Conservation (phyloP, 2,888 invertebrate genomes). For the Callinectes sapidus region DNA sequence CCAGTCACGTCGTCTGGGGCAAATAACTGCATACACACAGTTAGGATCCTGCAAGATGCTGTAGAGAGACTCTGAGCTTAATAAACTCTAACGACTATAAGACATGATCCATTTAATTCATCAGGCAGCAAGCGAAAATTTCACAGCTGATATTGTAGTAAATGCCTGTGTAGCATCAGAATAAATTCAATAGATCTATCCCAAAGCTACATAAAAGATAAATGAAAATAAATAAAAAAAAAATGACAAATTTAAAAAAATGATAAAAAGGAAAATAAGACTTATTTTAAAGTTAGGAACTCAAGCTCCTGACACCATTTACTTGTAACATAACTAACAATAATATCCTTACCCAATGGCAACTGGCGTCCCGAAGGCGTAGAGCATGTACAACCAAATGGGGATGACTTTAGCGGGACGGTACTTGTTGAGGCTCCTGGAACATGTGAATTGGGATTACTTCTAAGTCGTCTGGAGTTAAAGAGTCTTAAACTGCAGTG, state of each 20-base stretch:
- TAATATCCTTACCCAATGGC: neutral
- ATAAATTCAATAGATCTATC: neutral
- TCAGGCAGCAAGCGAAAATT: neutral
- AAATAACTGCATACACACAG: constrained; percentile 36
- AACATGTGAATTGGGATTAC: neutral
- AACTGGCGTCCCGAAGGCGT: constrained; percentile 46
- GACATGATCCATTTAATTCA: neutral
- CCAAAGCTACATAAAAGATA: too few relatives aligned
- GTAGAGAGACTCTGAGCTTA: neutral
- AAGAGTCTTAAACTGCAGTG: too few relatives aligned
- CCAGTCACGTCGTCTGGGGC: constrained; percentile 38
- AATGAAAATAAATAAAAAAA: too few relatives aligned
- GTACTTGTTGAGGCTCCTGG: constrained; percentile 42
- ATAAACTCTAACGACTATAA: neutral
- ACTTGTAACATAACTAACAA: neutral
- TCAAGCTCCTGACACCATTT: neutral
- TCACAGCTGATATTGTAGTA: neutral
- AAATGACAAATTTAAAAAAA: too few relatives aligned
- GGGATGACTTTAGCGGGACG: neutral
- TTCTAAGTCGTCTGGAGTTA: too few relatives aligned
- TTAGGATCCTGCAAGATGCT: constrained; percentile 21
- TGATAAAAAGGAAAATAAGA: neutral
- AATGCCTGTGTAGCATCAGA: neutral
- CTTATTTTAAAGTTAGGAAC: neutral
- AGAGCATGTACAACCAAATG: constrained; percentile 23